A percentile compares a stretch with the other conserved stretches of the same genome.
phyloP scores from a whole-genome alignment of 2,888 invertebrate species.

The Nematopogon swammerdamellus region DNA sequence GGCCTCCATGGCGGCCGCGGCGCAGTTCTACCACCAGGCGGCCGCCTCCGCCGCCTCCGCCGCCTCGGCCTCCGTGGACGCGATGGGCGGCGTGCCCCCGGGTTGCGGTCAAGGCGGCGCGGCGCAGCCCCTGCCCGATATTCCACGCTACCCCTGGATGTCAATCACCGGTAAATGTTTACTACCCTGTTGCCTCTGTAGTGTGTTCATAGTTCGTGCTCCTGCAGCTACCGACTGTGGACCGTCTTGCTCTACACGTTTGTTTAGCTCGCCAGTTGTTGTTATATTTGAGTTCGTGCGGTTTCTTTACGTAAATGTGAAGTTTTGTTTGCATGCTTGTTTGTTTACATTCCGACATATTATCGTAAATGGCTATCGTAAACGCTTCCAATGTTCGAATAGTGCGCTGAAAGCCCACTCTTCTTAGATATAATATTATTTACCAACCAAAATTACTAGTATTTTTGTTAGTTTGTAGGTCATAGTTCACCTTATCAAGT shows the following conservation, averaged over 20 bases:
- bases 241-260: conserved; percentile 31
- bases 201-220: conserved; percentile 2
- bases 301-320: too few relatives aligned
- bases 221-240: not conserved
- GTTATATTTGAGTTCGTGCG: too few relatives aligned
- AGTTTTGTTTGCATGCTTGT: too few relatives aligned
- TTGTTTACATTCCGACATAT: too few relatives aligned
- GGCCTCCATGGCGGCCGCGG: conserved; percentile 66
- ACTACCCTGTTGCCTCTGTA: conserved; percentile 10
- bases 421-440: too few relatives aligned
- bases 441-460: too few relatives aligned
- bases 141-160: conserved; percentile 95
- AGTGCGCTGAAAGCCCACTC: too few relatives aligned
- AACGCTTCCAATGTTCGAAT: too few relatives aligned
- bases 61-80: conserved; percentile 75
- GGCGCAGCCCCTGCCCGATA: conserved; percentile 86
- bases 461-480: too few relatives aligned
- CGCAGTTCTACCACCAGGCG: conserved; percentile 89
- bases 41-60: conserved; percentile 72
- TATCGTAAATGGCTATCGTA: too few relatives aligned
- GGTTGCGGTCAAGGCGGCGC: conserved; percentile 76
- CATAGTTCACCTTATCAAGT: too few relatives aligned
- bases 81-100: conserved; percentile 65
- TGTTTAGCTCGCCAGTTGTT: too few relatives aligned
- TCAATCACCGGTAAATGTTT: conserved; percentile 86